phyloP scores from a whole-genome alignment of 2,888 invertebrate genomes.

The Temnothorax unifasciatus region DNA sequence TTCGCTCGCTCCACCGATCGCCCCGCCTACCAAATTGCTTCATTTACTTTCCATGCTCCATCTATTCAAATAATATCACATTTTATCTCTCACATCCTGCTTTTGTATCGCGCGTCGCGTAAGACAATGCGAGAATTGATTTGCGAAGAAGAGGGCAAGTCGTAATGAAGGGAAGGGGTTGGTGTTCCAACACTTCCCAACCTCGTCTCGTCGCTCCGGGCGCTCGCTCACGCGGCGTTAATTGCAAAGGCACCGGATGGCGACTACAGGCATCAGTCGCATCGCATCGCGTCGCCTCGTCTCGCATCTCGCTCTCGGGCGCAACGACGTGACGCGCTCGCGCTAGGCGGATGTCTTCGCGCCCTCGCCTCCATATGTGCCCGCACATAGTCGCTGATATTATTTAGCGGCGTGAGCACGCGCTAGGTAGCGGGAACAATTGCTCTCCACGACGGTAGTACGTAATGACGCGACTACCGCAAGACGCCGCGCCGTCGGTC shows the following conservation, averaged over 20 bases:
- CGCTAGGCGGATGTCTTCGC: conserved; percentile 41
- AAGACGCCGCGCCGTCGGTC: conserved; percentile 57
- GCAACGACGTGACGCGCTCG: conserved; percentile 13
- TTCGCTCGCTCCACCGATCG: conserved; percentile 26
- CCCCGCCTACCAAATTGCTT: conserved; percentile 18
- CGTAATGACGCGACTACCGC: conserved; percentile 78
- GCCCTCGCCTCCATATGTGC: conserved; percentile 14
- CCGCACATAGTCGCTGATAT: conserved; percentile 65
- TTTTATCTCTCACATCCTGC: conserved; percentile 27
- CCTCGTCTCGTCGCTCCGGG: conserved; percentile 45
- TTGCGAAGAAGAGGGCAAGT: conserved; percentile 60
- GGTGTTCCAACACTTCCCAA: background rate
- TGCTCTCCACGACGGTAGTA: conserved; percentile 68
- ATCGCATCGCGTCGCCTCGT: conserved; percentile 49
- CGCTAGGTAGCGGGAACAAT: conserved; percentile 76
- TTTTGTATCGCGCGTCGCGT: conserved; percentile 11
- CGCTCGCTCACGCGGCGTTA: conserved; percentile 67
- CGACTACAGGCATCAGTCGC: conserved; percentile 62
- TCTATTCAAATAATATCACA: conserved; percentile 29
- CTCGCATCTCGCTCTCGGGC: conserved; percentile 7
- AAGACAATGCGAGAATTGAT: conserved; percentile 60
- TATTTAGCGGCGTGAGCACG: conserved; percentile 66
- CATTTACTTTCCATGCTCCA: conserved; percentile 44
- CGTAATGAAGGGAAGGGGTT: conserved; percentile 17
- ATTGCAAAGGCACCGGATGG: conserved; percentile 67